A percentile compares a stretch with the other conserved stretches of the same genome.
These are phyloP conservation scores for Paradisaea rubra DNA, from an alignment of 2,113 vertebrate genomes.

Conservation along the genomic window DNA sequence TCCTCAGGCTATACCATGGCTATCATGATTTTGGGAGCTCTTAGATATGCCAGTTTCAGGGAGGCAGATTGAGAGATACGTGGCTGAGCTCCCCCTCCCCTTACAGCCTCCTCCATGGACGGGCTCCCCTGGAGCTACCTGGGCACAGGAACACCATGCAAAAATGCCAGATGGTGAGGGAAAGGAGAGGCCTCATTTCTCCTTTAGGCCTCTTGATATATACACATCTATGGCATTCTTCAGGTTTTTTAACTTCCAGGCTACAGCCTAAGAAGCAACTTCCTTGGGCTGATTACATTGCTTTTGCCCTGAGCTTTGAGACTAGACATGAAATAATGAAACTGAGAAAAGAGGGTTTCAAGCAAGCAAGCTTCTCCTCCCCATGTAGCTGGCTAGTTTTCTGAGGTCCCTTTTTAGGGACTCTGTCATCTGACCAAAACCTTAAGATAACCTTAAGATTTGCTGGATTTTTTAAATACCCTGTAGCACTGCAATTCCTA, in stretches of 20 bases:
- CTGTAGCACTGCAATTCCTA: neutral
- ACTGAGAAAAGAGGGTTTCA: neutral
- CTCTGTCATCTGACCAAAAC: neutral
- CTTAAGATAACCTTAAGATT: neutral
- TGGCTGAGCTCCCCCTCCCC: neutral
- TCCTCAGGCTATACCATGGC: neutral
- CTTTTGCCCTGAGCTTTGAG: neutral
- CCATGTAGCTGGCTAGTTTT: neutral
- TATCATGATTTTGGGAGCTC: neutral
- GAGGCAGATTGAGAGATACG: neutral
- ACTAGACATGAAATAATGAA: neutral
- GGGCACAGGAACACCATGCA: neutral
- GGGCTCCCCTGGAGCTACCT: neutral
- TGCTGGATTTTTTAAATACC: neutral
- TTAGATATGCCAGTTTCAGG: neutral
- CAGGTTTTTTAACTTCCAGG: neutral
- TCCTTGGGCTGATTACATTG: neutral
- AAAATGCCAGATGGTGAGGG: neutral
- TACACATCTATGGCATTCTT: neutral
- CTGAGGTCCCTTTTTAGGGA: neutral
- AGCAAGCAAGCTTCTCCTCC: neutral
- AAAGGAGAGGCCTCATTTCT: neutral
- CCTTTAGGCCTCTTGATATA: neutral
- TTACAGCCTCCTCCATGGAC: neutral
- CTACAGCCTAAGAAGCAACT: neutral